Evolutionary conservation across 2,888 invertebrate genomes (phyloP).

Genomic region (Temnothorax unifasciatus): DNA sequence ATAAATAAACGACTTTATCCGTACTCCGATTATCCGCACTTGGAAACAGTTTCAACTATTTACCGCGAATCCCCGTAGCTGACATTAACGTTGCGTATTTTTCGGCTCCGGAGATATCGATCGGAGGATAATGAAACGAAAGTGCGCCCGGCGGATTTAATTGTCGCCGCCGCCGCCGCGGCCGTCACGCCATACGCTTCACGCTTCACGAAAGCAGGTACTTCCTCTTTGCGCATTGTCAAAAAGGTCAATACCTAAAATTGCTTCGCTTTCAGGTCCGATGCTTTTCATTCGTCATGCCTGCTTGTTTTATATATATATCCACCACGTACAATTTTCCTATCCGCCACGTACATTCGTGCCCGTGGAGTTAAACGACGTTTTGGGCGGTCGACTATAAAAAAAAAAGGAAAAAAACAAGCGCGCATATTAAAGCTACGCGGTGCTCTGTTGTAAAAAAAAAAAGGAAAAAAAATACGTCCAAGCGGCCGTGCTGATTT

Average conservation of each 20-base stretch:
- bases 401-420: conserved; percentile 24
- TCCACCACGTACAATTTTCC: conserved; percentile 65
- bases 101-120: conserved; percentile 3
- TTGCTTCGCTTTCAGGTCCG: conserved; percentile 63
- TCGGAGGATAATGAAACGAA: conserved; percentile 41
- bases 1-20: conserved; percentile 39
- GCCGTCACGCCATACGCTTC: conserved; percentile 37
- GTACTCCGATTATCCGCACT: neutral
- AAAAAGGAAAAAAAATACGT: conserved; percentile 27
- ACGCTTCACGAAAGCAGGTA: conserved; percentile 50
- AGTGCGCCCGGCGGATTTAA: conserved; percentile 44
- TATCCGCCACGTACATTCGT: conserved; percentile 62
- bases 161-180: conserved; percentile 24
- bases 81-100: conserved; percentile 25
- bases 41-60: conserved; percentile 27
- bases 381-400: conserved; percentile 47
- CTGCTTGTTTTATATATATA: conserved; percentile 46
- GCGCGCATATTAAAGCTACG: conserved; percentile 67
- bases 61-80: neutral
- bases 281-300: conserved; percentile 61
- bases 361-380: conserved; percentile 66
- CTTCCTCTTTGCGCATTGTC: conserved; percentile 48
- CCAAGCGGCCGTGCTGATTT: conserved; percentile 63
- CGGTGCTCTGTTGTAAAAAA: conserved; percentile 45
- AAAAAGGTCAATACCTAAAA: conserved; percentile 67